Base-by-base conservation (phyloP, 2,797 vertebrate genomes). In the Peromyscus nudipes region DNA sequence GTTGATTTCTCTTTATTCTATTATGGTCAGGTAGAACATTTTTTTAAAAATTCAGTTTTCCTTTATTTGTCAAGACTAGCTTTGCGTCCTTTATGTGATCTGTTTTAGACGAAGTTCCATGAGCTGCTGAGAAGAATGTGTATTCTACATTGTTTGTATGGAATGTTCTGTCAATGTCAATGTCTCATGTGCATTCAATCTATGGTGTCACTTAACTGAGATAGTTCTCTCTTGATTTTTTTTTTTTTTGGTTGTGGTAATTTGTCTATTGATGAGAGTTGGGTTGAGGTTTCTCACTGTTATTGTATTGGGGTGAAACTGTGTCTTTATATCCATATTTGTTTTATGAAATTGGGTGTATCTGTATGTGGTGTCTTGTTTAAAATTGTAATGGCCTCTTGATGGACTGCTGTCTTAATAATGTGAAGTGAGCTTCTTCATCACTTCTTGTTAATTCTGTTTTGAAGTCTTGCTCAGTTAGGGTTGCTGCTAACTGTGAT, bases 101-200 rank as follows among this genome's bases (percentile, higher is more conserved):
- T 84, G 17, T 34, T 84, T 65, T 84, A 11, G 27, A 65, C 17
- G 34, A 9, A 19, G 27, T 29, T 29, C 37, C 40, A 65, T 64
- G 9, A 31, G 29, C 16, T 65, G 16, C 37, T 84, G 82, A 46
- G 60, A 31, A 46, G 40, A 34, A 49, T 13, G 17, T 21, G 19
- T n/a, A 34, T 19, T 80, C 17, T 80, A 13, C 34, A 57, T 55
- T n/a, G 49, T 55, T 55, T 80, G 49, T 55, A n/a, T 17, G 49
- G 49, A 21, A 29, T 46, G 27, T 84, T 55, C 60, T 21, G 17
- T 37, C 10, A 0, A 12, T 21, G 17, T 37, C 4, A 0, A 6
- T 65, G 1, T 29, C 25, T 65, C 27, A 7, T 65, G 62, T 21
- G 10, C 40, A 23, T 46, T 84, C 10, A 46, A 21, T 65, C 62